phyloP scores from a whole-genome alignment of 2,888 invertebrate genomes.

The Trachelus troglodyta region DNA sequence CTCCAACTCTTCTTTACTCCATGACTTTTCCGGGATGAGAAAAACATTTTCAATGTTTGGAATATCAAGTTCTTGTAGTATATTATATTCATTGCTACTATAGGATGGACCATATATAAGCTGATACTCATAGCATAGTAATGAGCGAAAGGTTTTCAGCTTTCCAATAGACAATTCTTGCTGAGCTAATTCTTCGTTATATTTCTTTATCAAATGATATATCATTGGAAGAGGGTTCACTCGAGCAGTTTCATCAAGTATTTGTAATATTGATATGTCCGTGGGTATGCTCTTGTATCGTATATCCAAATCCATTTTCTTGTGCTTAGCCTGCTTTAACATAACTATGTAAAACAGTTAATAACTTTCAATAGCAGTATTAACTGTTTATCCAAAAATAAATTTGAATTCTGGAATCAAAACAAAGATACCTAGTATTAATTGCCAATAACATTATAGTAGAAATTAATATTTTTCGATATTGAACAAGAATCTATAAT shows the following conservation, averaged over 20 bases:
- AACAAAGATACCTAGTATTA: background rate
- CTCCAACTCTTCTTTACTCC: background rate
- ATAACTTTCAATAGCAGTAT: background rate
- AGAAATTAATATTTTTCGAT: too few species aligned
- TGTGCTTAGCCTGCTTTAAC: background rate
- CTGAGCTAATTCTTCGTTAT: slow-evolving; percentile 26
- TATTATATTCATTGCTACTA: background rate
- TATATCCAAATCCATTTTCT: background rate
- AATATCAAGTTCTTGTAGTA: background rate
- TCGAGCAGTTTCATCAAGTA: background rate
- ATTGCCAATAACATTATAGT: too few species aligned
- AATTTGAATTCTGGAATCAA: slow-evolving; percentile 8
- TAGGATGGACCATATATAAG: background rate
- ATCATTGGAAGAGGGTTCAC: background rate
- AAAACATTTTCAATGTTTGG: background rate
- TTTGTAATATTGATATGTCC: background rate
- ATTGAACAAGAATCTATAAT: too few species aligned
- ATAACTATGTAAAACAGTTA: background rate
- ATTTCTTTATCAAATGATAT: slow-evolving; percentile 19
- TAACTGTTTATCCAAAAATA: slow-evolving; percentile 10
- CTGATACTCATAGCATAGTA: slow-evolving; percentile 49
- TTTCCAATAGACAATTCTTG: slow-evolving; percentile 23
- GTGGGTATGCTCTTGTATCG: background rate
- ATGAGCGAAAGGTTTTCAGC: slow-evolving; percentile 35
- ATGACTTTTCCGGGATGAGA: background rate